phyloP scores from a whole-genome alignment of 1,140 invertebrate species.

The Kradibia gibbosae region DNA sequence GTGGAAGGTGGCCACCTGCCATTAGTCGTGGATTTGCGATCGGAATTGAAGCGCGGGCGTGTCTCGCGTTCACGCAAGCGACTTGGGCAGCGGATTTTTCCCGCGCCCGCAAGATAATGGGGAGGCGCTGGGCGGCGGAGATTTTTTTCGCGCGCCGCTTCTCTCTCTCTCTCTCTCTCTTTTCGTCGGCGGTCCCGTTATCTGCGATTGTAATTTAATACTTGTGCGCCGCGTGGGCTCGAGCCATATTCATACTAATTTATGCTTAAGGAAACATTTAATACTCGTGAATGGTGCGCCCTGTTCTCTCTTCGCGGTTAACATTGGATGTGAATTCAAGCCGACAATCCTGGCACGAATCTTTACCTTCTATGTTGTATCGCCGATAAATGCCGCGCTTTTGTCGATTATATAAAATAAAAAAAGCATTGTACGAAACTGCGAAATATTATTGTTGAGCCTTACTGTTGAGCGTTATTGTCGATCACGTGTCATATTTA shows the following conservation, averaged over 20 bases:
- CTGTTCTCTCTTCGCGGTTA: background rate
- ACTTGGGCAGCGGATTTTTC: too few relatives aligned
- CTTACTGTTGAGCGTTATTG: too few relatives aligned
- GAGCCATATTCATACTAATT: background rate
- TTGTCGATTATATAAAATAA: background rate
- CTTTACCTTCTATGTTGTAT: background rate
- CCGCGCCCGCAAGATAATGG: background rate
- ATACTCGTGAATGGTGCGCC: background rate
- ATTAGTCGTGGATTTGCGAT: background rate
- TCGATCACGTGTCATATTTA: too few relatives aligned
- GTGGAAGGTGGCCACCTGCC: too few relatives aligned
- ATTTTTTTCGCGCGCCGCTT: background rate
- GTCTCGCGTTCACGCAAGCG: background rate
- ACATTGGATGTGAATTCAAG: background rate
- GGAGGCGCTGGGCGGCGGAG: too few relatives aligned
- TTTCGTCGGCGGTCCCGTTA: background rate
- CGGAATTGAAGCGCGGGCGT: background rate
- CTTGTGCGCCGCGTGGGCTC: background rate
- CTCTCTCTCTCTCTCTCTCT: background rate
- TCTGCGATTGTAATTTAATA: background rate
- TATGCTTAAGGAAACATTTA: background rate
- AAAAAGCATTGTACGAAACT: too few relatives aligned
- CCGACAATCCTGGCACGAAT: background rate
- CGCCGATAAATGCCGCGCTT: background rate
- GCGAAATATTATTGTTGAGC: too few relatives aligned